These are phyloP conservation scores for Ormyrus pomaceus DNA, from an alignment of 2,888 invertebrate species.

Conservation along the genomic window DNA sequence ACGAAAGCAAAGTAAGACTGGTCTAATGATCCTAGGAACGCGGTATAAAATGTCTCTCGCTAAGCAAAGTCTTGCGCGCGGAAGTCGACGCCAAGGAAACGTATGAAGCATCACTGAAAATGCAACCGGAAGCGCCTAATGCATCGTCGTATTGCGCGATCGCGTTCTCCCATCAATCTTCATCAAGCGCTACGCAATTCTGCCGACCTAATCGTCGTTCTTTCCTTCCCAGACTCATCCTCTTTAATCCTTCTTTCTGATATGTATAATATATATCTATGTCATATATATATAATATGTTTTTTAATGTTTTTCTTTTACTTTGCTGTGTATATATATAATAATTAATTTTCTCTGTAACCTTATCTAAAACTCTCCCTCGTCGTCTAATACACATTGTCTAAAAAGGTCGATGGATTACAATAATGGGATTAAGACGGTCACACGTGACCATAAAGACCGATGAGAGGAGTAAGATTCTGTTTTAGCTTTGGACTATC, in stretches of 20 bases:
- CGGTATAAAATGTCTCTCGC: conserved; percentile 14
- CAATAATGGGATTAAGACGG: not conserved
- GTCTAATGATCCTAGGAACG: not conserved
- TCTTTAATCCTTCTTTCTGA: conserved; percentile 16
- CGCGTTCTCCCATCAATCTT: not conserved
- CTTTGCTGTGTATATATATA: conserved; percentile 27
- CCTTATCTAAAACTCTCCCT: conserved; percentile 39
- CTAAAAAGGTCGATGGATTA: conserved; percentile 28
- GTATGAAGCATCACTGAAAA: not conserved
- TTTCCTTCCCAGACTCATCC: conserved; percentile 9
- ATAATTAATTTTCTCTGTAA: conserved; percentile 11
- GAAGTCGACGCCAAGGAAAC: conserved; percentile 1
- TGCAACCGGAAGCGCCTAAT: not conserved
- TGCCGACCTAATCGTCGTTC: conserved; percentile 37
- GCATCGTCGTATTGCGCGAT: not conserved
- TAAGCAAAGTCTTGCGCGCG: conserved; percentile 2
- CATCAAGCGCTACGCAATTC: conserved; percentile 13
- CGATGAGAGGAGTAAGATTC: no score
- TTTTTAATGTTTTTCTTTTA: conserved; percentile 1
- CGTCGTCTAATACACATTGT: conserved; percentile 10
- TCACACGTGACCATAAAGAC: not conserved
- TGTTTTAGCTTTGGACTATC: no score
- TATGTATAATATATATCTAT: conserved; percentile 37
- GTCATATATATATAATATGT: conserved; percentile 22
- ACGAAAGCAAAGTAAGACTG: not conserved